phyloP scores from a whole-genome alignment of 2,113 vertebrate species.

The Proteles cristata region DNA sequence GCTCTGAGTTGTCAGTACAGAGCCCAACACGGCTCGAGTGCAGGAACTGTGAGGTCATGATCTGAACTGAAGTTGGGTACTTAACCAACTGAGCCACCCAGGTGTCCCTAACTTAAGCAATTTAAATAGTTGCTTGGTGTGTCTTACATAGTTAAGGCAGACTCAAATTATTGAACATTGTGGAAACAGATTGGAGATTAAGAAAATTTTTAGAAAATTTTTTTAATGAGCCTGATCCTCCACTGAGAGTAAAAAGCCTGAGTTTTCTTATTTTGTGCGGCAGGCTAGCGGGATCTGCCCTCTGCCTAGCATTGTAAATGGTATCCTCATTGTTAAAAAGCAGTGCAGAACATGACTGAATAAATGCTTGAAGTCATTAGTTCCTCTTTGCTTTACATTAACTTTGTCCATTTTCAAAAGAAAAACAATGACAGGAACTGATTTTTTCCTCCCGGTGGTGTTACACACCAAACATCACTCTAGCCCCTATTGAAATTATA shows the following conservation, averaged over 20 bases:
- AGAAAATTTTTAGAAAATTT: not conserved
- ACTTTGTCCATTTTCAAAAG: not conserved
- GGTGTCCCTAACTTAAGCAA: not conserved
- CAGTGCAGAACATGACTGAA: not conserved
- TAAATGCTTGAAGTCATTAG: not conserved
- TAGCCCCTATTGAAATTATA: slow-evolving; percentile 39
- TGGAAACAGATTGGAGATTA: slow-evolving; percentile 35
- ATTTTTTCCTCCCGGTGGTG: not conserved
- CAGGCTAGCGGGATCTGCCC: not conserved
- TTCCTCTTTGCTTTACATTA: slow-evolving; percentile 30
- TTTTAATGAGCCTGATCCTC: not conserved
- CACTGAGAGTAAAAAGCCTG: not conserved
- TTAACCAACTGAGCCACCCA: too few species aligned
- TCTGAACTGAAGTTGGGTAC: too few species aligned
- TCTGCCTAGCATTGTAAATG: not conserved
- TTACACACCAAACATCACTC: slow-evolving; percentile 18
- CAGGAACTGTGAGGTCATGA: too few species aligned
- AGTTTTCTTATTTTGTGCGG: slow-evolving; percentile 21
- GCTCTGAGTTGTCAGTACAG: too few species aligned
- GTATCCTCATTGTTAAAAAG: not conserved
- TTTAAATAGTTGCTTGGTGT: not conserved
- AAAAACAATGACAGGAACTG: not conserved
- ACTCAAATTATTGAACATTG: slow-evolving; percentile 8
- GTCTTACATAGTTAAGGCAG: not conserved
- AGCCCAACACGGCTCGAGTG: too few species aligned